phyloP scores from a whole-genome alignment of 2,797 vertebrate genomes.

The Sebastes itinus region DNA sequence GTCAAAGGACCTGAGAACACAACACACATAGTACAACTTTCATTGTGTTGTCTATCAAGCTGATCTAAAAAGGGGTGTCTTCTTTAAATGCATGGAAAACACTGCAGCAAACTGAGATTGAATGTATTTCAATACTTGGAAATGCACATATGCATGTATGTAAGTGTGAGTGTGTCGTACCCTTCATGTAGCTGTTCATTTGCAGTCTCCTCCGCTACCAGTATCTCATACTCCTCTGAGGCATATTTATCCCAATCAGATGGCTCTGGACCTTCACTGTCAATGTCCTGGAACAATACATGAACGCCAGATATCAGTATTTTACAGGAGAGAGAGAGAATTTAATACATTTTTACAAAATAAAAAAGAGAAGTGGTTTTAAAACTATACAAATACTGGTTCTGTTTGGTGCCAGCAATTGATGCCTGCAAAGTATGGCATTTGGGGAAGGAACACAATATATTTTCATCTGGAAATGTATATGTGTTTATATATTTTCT shows the following conservation, averaged over 20 bases:
- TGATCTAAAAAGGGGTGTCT: not conserved
- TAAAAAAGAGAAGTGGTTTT: not conserved
- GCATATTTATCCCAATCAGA: conserved; percentile 99
- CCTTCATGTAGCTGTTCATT: conserved; percentile 95
- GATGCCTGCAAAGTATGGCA: too few relatives aligned
- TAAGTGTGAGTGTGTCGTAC: conserved; percentile 71
- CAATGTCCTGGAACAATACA: conserved; percentile 86
- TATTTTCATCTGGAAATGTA: too few relatives aligned
- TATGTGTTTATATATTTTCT: too few relatives aligned
- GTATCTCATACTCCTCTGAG: conserved; percentile 96
- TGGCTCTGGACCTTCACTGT: conserved; percentile 94
- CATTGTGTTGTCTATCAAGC: not conserved
- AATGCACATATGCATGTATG: not conserved
- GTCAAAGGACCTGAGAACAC: conserved; percentile 91
- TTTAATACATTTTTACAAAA: not conserved
- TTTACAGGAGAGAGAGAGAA: not conserved
- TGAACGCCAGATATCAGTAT: not conserved
- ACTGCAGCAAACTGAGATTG: not conserved
- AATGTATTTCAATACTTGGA: not conserved
- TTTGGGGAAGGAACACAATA: too few relatives aligned
- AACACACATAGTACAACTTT: conserved; percentile 15
- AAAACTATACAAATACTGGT: not conserved
- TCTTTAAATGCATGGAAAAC: not conserved
- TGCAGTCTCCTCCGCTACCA: conserved; percentile 96
- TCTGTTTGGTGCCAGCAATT: too few relatives aligned